Evolutionary conservation across 2,888 invertebrate species (phyloP), one percentile per base, ranked within the genome.

Genomic region (Strigamia maritima): DNA sequence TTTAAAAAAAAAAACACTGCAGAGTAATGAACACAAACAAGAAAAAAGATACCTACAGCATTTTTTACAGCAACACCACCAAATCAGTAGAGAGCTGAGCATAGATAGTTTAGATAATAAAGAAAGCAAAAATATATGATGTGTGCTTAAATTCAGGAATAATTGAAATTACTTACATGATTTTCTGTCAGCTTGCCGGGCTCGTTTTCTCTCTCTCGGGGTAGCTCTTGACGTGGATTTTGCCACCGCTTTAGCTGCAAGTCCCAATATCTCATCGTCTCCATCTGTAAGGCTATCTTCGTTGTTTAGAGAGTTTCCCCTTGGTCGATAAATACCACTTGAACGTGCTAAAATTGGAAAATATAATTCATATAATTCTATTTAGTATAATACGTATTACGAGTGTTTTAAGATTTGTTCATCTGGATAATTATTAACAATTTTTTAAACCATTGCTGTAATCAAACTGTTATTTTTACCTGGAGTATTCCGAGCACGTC

Each of bases 241-340:
- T 16, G 95, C 94, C 1, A 95, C 95, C 8, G 96, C 95, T 85
- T 97, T 93, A 35, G 98, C 97, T 80, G 98, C 89, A 81, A 94
- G 96, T 86, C 98, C 97, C 65, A 98, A 89, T 79, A 98, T 93
- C 86, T 98, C 98, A 85, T 98, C 98, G 84, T 97, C 97, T 0
- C 93, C 93, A 84, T 96, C 80, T 8, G 80, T 80, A 2, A 80
- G 31, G 38, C 75, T 80, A 10, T 80, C 80, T 74, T 80, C 80
- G 40, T 77, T 60, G 7, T 78, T 78, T 2, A 65, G 76, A 31
- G 44, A 75, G 65, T 79, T 44, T 28, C 78, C 38, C 10, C 78
- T 38, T 35, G 77, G 65, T 28, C 76, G 54, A 14, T 77, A 60
- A 14, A 40, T 77, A 24, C 49, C 60, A 31, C 80, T 78, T 75